Evolutionary conservation across 2,113 vertebrate genomes (phyloP).

Genomic region (Oreochromis aureus): DNA sequence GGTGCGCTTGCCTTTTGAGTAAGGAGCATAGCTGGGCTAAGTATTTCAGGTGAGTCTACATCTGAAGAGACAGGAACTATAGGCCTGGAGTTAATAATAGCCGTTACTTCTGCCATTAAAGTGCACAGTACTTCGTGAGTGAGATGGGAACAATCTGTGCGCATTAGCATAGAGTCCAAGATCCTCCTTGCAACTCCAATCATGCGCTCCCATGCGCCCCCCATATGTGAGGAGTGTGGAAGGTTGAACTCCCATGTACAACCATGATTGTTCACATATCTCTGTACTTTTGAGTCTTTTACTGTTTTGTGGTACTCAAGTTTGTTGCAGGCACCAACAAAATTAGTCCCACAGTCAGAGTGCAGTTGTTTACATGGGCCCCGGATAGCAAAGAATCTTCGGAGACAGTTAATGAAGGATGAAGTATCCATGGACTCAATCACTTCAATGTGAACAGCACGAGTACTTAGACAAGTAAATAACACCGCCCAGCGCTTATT

Average conservation of each 20-base stretch:
- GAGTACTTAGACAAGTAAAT: neutral
- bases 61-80: neutral
- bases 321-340: neutral
- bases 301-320: neutral
- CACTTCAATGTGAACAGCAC: neutral
- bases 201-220: neutral
- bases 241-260: neutral
- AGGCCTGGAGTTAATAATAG: neutral
- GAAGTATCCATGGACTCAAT: neutral
- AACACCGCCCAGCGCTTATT: fast-evolving
- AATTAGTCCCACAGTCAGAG: neutral
- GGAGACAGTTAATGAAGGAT: neutral
- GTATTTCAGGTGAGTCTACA: neutral
- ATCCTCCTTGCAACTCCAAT: neutral
- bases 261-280: neutral
- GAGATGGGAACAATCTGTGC: neutral
- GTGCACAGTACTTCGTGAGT: neutral
- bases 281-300: neutral
- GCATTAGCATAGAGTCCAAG: neutral
- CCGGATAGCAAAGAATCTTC: neutral
- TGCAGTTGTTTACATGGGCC: neutral
- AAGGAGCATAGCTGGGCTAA: neutral
- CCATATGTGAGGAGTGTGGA: neutral
- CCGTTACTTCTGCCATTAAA: neutral
- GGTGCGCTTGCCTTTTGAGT: neutral